A percentile compares a stretch with the other conserved stretches of the same genome.
phyloP scores from a whole-genome alignment of 2,113 vertebrate species.

The Nannospalax galili region DNA sequence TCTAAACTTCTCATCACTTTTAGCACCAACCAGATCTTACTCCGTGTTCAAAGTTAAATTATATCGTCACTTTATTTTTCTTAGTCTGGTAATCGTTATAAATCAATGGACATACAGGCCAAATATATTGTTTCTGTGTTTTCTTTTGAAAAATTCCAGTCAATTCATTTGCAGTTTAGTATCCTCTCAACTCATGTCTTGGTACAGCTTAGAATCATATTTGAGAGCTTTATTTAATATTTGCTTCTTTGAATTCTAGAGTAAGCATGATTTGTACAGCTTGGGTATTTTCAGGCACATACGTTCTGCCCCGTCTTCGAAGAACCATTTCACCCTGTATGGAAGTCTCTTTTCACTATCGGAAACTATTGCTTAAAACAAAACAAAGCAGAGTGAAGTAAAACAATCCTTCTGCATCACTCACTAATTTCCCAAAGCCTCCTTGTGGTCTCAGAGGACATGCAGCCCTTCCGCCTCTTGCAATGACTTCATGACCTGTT shows the following conservation, averaged over 20 bases:
- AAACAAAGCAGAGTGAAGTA: not conserved
- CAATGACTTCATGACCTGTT: too few relatives aligned
- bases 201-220: not conserved
- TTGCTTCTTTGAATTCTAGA: constrained; percentile 12
- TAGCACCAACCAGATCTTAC: not conserved
- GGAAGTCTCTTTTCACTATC: not conserved
- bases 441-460: not conserved
- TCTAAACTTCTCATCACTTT: constrained; percentile 42
- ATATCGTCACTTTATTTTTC: not conserved
- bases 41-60: constrained; percentile 43
- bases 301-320: not conserved
- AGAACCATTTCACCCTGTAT: not conserved
- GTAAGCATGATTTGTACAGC: constrained; percentile 4
- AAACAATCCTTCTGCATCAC: not conserved
- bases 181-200: not conserved
- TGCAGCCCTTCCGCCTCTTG: not conserved
- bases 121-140: not conserved
- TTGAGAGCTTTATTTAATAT: constrained; percentile 33
- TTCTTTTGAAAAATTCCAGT: constrained; percentile 13
- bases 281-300: not conserved
- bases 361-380: not conserved
- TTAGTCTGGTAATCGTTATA: not conserved
- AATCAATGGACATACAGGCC: not conserved
- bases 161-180: not conserved
- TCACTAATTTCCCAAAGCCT: not conserved